These are phyloP conservation scores for Dendrolimus pini DNA, from an alignment of 2,888 invertebrate genomes.

Conservation along the genomic window DNA sequence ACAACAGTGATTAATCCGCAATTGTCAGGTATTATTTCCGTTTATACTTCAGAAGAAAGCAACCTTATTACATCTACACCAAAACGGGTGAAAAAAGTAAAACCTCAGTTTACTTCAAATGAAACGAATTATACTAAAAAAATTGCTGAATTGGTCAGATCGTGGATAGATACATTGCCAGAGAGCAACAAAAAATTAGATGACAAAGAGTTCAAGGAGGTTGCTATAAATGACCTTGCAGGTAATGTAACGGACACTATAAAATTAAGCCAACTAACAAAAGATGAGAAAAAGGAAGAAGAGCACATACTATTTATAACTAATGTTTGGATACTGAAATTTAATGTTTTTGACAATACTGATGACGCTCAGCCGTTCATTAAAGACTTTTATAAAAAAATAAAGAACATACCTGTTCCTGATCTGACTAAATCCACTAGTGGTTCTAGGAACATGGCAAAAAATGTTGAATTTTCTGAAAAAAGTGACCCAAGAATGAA, in stretches of 20 bases:
- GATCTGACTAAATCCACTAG: background rate
- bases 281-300: background rate
- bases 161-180: background rate
- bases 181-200: background rate
- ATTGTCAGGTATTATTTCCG: background rate
- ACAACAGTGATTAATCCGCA: background rate
- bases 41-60: background rate
- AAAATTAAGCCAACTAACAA: background rate
- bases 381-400: background rate
- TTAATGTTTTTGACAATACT: background rate
- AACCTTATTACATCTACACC: background rate
- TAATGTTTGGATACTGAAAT: background rate
- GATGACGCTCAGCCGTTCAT: background rate
- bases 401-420: background rate
- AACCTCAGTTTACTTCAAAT: background rate
- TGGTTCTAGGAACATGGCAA: background rate
- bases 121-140: background rate
- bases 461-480: background rate
- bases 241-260: background rate
- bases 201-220: background rate
- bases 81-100: background rate
- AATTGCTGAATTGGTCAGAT: background rate
- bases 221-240: background rate
- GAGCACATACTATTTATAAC: background rate
- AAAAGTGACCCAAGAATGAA: background rate